Evolutionary conservation across 1,140 invertebrate genomes (phyloP), one percentile per base, ranked within the genome.

Genomic region (Drosophila mojavensis): DNA sequence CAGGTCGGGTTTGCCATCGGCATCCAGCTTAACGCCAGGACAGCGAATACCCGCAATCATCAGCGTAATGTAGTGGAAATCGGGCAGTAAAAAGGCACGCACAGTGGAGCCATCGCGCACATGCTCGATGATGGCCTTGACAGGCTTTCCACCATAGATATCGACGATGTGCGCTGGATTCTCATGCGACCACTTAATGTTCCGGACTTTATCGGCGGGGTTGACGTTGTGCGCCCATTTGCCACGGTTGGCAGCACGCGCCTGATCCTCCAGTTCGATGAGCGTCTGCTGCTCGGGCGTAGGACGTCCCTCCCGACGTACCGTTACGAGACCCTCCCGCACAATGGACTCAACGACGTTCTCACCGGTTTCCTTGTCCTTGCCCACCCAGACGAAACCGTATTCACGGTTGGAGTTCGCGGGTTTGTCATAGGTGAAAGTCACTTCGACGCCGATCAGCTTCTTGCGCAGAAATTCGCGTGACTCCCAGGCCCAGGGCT

Each of bases 41-140:
- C 96, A 96, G 89, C 97, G 94, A 68, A 99, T 97, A 59, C 99
- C 99, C 48, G 98, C 97, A 56, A 99, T 95, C 95, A 98, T 98
- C 15, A 99, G 90, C 1, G 97, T 99, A 41, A 99, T 95, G 92
- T 96, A 98, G 20, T 93, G 93, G 53, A 90, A 92, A 67, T 96
- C 95, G 4, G 98, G 98, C 33, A 98, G 91, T 1, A 99, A 93
- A 78, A 99, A 97, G 1, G 96, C 96, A 69, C 98, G 94, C 2
- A 99, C 95, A 1, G 98, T 99, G 17, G 98, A 99, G 2, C 98
- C 98, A 94, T 99, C 98, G 68, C 98, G 94, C 1, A 99, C 98
- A 94, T 98, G 96, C 93, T 99, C 98, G 88, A 99, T 97, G 28
- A 99, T 95, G 55, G 97, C 98, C 92, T 95, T 94, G 10, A 98